These are phyloP conservation scores for Tympanoctomys barrerae DNA, from an alignment of 2,797 vertebrate genomes.

Conservation along the genomic window DNA sequence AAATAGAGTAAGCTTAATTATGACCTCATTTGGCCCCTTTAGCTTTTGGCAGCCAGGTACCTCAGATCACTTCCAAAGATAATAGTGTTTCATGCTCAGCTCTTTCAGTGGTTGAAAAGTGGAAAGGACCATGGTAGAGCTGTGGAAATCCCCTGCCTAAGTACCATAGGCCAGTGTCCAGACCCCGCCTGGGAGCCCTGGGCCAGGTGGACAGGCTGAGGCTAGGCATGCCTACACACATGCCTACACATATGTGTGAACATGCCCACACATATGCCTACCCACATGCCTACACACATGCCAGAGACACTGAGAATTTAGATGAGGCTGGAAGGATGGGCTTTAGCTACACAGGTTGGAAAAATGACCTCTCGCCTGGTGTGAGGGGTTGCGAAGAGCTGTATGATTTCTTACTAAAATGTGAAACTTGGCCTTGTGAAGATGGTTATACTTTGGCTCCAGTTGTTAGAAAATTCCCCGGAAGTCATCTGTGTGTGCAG, in stretches of 20 bases:
- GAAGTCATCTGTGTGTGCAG: background rate
- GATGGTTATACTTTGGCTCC: background rate
- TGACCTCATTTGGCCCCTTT: conserved; percentile 36
- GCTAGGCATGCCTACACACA: background rate
- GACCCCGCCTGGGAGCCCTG: background rate
- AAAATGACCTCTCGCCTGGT: background rate
- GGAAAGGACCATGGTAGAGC: background rate
- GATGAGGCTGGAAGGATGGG: background rate
- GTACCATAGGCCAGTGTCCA: background rate
- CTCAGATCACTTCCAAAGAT: conserved; percentile 64
- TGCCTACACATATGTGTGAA: background rate
- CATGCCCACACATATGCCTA: too few relatives aligned
- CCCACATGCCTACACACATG: background rate
- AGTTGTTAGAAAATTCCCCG: background rate
- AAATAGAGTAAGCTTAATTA: conserved; percentile 54
- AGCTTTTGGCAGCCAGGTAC: conserved; percentile 36
- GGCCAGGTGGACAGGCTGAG: background rate
- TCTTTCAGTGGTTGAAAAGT: background rate
- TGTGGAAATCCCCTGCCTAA: background rate
- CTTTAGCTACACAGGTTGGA: background rate
- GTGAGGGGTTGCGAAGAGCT: background rate
- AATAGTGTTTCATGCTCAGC: conserved; percentile 53
- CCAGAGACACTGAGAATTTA: background rate
- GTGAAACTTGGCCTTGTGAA: background rate
- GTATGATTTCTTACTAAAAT: background rate